Evolutionary conservation across 2,113 vertebrate species (phyloP).

Genomic region (Martes martes): DNA sequence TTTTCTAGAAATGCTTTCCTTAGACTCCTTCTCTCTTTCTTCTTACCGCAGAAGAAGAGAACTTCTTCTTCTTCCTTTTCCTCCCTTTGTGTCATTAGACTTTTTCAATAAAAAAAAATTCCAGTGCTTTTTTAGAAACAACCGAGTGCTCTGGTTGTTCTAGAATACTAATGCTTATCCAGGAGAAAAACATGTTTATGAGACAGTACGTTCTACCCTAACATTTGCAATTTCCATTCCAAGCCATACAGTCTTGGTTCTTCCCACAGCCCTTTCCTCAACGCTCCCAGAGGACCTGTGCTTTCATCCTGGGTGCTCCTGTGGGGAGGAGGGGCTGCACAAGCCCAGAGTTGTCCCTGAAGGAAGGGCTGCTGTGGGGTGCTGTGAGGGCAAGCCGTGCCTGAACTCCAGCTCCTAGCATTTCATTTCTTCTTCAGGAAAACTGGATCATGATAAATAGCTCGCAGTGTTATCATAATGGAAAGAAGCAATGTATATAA

Average conservation of each 20-base stretch:
- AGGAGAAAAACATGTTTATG: background rate
- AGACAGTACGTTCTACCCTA: background rate
- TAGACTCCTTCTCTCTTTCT: background rate
- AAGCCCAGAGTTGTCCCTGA: background rate
- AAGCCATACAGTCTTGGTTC: too few species aligned
- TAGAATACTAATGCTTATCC: background rate
- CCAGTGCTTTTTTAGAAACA: background rate
- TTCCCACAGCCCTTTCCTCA: background rate
- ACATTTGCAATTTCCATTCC: background rate
- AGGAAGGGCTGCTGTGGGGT: background rate
- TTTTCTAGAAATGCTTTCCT: background rate
- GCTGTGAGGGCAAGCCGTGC: background rate
- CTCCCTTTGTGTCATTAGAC: background rate
- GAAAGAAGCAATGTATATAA: background rate
- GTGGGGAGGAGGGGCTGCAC: fast-evolving
- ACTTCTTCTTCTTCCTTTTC: background rate
- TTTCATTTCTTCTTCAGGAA: background rate
- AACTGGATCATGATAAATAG: background rate
- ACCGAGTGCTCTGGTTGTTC: background rate
- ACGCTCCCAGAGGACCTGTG: background rate
- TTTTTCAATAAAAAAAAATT: slow-evolving; percentile 48
- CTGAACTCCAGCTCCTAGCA: background rate
- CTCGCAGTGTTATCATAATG: background rate
- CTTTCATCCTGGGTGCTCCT: background rate
- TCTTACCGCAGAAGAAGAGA: background rate